Conservation (phyloP, 1,140 invertebrate genomes). For the Drosophila micromelanica region DNA sequence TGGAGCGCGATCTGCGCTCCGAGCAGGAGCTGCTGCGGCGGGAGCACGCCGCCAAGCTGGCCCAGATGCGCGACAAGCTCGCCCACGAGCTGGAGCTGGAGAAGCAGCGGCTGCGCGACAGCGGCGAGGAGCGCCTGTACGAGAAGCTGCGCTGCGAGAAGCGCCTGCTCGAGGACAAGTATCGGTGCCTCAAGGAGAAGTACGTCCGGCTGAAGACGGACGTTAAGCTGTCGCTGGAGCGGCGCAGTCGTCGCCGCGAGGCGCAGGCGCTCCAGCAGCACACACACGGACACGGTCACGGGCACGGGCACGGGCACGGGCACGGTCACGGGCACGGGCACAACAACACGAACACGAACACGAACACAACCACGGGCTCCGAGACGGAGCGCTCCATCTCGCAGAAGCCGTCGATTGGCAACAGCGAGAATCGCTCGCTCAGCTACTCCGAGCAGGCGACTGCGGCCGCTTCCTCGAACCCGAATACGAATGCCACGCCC, state of each 20-base stretch:
- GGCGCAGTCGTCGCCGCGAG: slow-evolving; percentile 86
- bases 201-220: slow-evolving; percentile 92
- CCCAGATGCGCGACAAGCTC: slow-evolving; percentile 87
- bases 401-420: slow-evolving; percentile 85
- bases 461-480: not conserved
- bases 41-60: slow-evolving; percentile 88
- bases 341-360: slow-evolving; percentile 17
- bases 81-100: slow-evolving; percentile 86
- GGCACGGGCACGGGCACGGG: no score
- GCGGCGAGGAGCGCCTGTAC: slow-evolving; percentile 85
- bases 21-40: slow-evolving; percentile 87
- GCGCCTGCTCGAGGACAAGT: slow-evolving; percentile 90
- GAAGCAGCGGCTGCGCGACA: slow-evolving; percentile 82
- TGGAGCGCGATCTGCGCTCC: slow-evolving; percentile 87
- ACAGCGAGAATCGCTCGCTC: slow-evolving; percentile 77
- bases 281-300: no score
- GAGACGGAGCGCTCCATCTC: slow-evolving; percentile 91
- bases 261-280: slow-evolving; percentile 84
- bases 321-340: slow-evolving; percentile 7
- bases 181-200: slow-evolving; percentile 92
- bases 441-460: slow-evolving; percentile 70
- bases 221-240: slow-evolving; percentile 88
- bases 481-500: no score
- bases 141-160: slow-evolving; percentile 90
- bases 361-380: slow-evolving; percentile 87